A percentile compares a stretch with the other conserved stretches of the same genome.
phyloP scores from a whole-genome alignment of 2,113 vertebrate genomes.

The Silurus asotus region DNA sequence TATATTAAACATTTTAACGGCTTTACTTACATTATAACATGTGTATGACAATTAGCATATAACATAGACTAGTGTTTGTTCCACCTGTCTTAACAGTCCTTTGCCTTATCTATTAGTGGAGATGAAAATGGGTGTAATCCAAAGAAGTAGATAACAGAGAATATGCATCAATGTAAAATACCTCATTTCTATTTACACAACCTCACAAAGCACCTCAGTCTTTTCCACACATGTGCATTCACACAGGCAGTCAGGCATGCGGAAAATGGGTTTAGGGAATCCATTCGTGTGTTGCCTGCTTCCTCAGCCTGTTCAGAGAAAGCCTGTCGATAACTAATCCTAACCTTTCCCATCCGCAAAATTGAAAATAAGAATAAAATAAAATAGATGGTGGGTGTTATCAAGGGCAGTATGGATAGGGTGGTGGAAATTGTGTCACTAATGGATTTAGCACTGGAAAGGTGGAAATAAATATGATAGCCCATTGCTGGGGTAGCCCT shows the following conservation, averaged over 20 bases:
- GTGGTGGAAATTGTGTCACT: conserved; percentile 63
- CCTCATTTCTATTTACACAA: conserved; percentile 36
- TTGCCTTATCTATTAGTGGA: background rate
- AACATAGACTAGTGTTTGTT: background rate
- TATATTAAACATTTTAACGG: background rate
- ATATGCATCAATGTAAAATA: conserved; percentile 21
- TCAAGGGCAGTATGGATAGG: conserved; percentile 67
- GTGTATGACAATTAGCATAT: background rate
- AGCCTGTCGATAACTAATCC: conserved; percentile 80
- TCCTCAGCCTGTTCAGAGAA: conserved; percentile 69
- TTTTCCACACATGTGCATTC: conserved; percentile 38
- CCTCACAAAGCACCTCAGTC: conserved; percentile 24
- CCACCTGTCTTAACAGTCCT: background rate
- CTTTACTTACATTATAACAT: background rate
- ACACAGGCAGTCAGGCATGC: conserved; percentile 47
- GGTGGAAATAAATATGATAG: conserved; percentile 48
- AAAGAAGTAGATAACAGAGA: conserved; percentile 1
- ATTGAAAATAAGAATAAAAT: conserved; percentile 79
- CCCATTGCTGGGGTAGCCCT: conserved; percentile 38
- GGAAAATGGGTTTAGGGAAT: conserved; percentile 70
- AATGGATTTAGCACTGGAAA: conserved; percentile 64
- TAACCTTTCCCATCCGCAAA: conserved; percentile 75
- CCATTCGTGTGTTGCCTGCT: conserved; percentile 61
- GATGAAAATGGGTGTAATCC: background rate
- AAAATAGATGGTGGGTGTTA: conserved; percentile 75